Percentiles rank a stretch among this genome's conserved stretches.
Conservation (phyloP, 2,797 vertebrate species). For the Limosa lapponica region DNA sequence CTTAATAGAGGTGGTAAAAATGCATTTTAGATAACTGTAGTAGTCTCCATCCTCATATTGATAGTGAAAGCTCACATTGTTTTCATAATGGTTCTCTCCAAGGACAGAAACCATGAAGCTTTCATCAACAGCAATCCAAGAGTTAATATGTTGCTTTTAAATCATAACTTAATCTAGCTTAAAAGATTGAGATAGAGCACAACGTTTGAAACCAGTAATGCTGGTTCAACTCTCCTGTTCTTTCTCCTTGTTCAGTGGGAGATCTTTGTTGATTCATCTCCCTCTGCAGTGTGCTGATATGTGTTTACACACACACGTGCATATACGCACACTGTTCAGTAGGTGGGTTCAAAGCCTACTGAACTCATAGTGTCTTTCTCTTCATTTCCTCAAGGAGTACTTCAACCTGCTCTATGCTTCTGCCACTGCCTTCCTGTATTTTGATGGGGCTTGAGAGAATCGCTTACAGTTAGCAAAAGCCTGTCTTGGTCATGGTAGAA, state of each 20-base stretch:
- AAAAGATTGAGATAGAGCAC: background rate
- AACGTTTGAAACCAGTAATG: background rate
- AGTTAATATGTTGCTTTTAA: background rate
- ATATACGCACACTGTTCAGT: accelerated
- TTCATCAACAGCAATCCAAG: background rate
- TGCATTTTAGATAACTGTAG: background rate
- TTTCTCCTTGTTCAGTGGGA: background rate
- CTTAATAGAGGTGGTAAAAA: background rate
- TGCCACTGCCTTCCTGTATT: background rate
- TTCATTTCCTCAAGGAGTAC: background rate
- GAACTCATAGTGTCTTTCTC: background rate
- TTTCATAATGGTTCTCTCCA: background rate
- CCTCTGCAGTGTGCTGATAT: background rate
- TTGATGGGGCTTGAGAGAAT: background rate
- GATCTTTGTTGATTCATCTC: background rate
- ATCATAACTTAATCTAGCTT: background rate
- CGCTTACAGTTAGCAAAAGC: background rate
- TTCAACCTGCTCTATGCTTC: background rate
- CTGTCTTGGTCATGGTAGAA: background rate
- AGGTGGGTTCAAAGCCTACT: background rate
- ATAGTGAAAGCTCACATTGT: background rate
- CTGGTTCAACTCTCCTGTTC: background rate
- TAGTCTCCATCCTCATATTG: background rate
- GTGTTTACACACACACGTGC: accelerated
- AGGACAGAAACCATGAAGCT: background rate